Evolutionary conservation across 2,888 invertebrate species (phyloP), one percentile per base, ranked within the genome.

Genomic region (Allacma fusca): DNA sequence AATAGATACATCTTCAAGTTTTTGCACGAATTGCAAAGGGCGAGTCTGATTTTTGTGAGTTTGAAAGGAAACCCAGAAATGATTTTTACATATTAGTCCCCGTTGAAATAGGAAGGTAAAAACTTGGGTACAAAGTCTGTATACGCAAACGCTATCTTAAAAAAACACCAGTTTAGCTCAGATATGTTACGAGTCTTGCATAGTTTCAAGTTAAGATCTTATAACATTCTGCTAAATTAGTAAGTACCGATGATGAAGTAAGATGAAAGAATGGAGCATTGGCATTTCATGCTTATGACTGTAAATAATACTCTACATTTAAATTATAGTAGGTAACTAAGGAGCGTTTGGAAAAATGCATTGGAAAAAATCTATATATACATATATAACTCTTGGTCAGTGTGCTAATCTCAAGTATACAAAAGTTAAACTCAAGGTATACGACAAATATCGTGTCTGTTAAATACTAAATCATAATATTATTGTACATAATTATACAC

Each of bases 91-190:
- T n/a, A n/a, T n/a, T n/a, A n/a, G n/a, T n/a, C n/a, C n/a, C n/a
- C n/a, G n/a, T 7, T 34, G 34, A 19, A 62, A 13, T 2, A 62
- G 12, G 57, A 9, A 57, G 16, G 13, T 7, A 57, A 57, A 57
- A 62, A 62, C 73, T 62, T 73, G 26, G 73, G 73, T 73, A 73
- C 73, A 73, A 73, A 73, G 73, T 24, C 24, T 29, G 62, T 62
- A 62, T 73, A 73, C 62, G 62, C n/a, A 59, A 57, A 57, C 28
- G 50, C 28, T n/a, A 29, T 23, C 0, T 59, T 50, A 4, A 50
- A 9, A 2, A 50, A 50, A 12, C 16, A 13, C 50, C 16, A 19
- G 4, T 50, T 1, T 19, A 50, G 50, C 50, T 50, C 50, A 19
- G 16, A 19, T n/a, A 4, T 19, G 16, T 50, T n/a, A 2, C 4